Conservation (phyloP, 2,113 vertebrate genomes). For the Pungitius pungitius region DNA sequence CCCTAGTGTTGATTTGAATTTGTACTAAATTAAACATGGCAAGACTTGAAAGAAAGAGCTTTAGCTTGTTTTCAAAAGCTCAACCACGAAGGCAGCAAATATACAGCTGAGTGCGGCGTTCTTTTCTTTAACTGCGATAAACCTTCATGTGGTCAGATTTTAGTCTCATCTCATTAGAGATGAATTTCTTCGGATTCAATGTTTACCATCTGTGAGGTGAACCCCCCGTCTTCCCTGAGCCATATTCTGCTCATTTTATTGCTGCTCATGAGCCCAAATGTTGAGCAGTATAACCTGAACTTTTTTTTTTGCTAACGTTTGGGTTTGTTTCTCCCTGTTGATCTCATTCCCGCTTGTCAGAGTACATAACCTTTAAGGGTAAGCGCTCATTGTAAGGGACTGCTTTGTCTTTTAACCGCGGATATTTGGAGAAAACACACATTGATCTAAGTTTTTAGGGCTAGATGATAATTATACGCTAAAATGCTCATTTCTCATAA, state of each 20-base stretch:
- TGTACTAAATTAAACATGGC: neutral
- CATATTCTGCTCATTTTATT: constrained; percentile 9
- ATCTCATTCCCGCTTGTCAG: neutral
- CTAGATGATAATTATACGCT: neutral
- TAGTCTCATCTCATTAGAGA: constrained; percentile 27
- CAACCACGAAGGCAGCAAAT: constrained; percentile 16
- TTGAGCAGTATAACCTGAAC: constrained; percentile 7
- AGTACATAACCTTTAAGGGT: neutral
- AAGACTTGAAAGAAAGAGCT: neutral
- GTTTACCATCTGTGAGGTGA: constrained; percentile 10
- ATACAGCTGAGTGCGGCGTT: neutral
- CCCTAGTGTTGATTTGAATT: neutral
- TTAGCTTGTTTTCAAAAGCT: neutral
- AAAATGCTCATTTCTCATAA: neutral
- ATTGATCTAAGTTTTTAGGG: neutral
- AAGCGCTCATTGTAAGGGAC: neutral
- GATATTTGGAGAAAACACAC: constrained; percentile 8
- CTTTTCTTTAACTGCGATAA: constrained; percentile 3
- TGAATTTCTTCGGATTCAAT: constrained; percentile 25
- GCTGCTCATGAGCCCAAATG: constrained; percentile 2
- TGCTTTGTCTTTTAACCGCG: neutral
- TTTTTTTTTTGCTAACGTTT: neutral
- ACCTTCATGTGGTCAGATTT: constrained; percentile 30
- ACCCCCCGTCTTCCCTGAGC: neutral
- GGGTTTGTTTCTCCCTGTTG: neutral